Evolutionary conservation across 2,888 invertebrate genomes (phyloP).

Genomic region (Axea sp.): DNA sequence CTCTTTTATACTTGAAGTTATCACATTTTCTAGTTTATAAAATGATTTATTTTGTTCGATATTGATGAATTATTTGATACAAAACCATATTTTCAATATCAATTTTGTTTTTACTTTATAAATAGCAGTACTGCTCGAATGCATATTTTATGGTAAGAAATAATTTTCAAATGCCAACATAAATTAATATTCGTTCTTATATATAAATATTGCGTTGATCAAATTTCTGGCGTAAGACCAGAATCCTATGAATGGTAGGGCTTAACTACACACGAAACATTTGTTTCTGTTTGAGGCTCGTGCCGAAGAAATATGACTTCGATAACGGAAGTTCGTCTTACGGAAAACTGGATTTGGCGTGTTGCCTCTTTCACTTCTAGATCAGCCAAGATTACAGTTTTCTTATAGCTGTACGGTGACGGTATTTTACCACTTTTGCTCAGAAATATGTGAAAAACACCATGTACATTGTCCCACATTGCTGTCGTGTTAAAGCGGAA

Average conservation of each 20-base stretch:
- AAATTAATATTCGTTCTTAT: conserved; percentile 22
- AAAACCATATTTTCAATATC: too few species aligned
- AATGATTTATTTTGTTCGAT: too few species aligned
- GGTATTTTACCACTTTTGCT: conserved; percentile 35
- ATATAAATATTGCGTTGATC: conserved; percentile 27
- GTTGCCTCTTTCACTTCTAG: conserved; percentile 36
- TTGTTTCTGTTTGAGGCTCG: conserved; percentile 21
- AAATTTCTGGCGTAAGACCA: conserved; percentile 33
- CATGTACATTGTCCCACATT: conserved; percentile 3
- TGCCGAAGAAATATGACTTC: conserved; percentile 44
- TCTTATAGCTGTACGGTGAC: conserved; percentile 19
- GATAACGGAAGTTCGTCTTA: conserved; percentile 56
- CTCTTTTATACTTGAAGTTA: too few species aligned
- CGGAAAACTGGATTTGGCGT: conserved; percentile 55
- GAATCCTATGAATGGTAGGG: neutral
- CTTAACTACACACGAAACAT: conserved; percentile 3
- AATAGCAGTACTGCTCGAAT: too few species aligned
- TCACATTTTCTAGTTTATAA: too few species aligned
- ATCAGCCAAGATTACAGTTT: conserved; percentile 32
- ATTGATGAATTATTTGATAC: too few species aligned
- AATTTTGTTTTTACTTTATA: too few species aligned
- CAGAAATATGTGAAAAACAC: conserved; percentile 7
- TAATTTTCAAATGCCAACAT: too few species aligned
- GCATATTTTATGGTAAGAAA: too few species aligned
- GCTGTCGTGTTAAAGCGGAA: conserved; percentile 44